Evolutionary conservation across 64 coral and sea anemone genomes (phyloP).

Genomic region (Stichodactyla helianthus): DNA sequence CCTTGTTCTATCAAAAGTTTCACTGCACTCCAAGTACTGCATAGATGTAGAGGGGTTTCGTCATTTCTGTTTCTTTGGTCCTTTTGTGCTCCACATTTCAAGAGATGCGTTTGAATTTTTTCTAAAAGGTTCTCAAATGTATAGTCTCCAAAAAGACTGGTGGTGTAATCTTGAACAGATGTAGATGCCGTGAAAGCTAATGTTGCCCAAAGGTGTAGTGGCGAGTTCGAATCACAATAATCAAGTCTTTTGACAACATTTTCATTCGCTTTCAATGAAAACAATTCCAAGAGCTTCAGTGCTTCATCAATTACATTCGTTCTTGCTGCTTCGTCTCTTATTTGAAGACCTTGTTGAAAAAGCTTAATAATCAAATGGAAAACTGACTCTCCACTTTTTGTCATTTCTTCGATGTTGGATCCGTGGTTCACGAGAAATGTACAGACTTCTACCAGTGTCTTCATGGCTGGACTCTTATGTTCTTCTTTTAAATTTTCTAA

Average conservation of each 20-base stretch:
- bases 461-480: not conserved
- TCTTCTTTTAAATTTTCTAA: not conserved
- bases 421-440: not conserved
- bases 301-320: not conserved
- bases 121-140: not conserved
- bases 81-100: not conserved
- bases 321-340: not conserved
- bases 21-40: not conserved
- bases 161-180: not conserved
- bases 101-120: not conserved
- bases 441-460: not conserved
- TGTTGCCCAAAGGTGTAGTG: slow-evolving; percentile 3
- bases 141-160: not conserved
- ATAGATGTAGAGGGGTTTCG: slow-evolving; percentile 4
- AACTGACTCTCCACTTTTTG: not conserved
- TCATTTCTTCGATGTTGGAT: not conserved
- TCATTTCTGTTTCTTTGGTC: not conserved
- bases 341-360: not conserved
- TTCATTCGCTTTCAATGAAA: not conserved
- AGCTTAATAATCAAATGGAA: slow-evolving; percentile 2
- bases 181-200: not conserved
- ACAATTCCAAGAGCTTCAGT: not conserved
- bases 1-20: not conserved
- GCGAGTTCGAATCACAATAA: not conserved
- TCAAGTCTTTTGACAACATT: not conserved